phyloP scores from a whole-genome alignment of 1,140 invertebrate species.

The Orchestia grillus region DNA sequence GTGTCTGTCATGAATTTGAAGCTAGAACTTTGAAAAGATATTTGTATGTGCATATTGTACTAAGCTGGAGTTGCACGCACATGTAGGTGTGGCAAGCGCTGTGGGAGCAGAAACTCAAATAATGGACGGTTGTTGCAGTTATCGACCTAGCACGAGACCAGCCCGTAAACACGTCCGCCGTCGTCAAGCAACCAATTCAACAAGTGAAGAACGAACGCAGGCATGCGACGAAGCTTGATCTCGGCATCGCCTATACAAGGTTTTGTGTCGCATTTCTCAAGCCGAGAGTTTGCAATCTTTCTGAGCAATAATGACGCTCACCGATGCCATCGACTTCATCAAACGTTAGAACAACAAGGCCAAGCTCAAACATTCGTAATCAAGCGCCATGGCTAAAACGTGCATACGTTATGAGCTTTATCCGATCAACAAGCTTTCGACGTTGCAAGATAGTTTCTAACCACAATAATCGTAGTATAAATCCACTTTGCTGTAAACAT shows the following conservation, averaged over 20 bases:
- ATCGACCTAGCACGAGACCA: background rate
- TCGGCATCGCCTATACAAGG: background rate
- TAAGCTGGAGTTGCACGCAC: background rate
- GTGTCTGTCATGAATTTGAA: background rate
- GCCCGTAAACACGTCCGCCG: background rate
- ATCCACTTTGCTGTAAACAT: background rate
- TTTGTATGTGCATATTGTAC: background rate
- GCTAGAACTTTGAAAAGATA: background rate
- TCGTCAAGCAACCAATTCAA: background rate
- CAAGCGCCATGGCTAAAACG: background rate
- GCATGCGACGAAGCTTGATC: background rate
- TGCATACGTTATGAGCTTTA: no score
- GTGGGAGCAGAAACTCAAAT: background rate
- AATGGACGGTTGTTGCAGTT: background rate
- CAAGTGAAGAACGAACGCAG: background rate
- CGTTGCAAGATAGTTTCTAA: no score
- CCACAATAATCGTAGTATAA: background rate
- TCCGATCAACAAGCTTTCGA: no score
- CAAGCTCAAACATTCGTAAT: background rate
- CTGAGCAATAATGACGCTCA: background rate
- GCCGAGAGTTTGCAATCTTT: background rate
- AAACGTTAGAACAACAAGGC: background rate
- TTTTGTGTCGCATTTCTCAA: background rate
- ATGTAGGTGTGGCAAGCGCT: background rate
- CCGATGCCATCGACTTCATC: background rate